phyloP scores from a whole-genome alignment of 2,888 invertebrate species.

The Cheilosia urbana region DNA sequence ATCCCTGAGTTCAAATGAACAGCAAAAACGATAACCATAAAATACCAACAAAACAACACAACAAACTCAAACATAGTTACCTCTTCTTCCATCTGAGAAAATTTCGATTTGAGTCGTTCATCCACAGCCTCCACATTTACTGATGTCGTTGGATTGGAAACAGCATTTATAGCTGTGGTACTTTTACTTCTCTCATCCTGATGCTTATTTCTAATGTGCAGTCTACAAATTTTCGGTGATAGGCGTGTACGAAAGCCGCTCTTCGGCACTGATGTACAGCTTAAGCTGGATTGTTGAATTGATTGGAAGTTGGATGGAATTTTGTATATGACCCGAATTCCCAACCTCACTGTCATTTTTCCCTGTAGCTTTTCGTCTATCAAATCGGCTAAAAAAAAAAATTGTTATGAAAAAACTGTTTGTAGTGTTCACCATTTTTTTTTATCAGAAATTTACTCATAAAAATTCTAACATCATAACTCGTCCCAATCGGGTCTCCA shows the following conservation, averaged over 20 bases:
- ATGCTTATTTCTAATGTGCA: conserved; percentile 71
- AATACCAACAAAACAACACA: not conserved
- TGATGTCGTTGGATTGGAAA: conserved; percentile 10
- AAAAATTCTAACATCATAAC: conserved; percentile 92
- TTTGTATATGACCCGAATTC: conserved; percentile 90
- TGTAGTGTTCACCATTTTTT: not conserved
- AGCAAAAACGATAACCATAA: not conserved
- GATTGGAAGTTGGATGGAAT: conserved; percentile 76
- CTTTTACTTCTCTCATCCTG: conserved; percentile 68
- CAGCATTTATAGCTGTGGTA: conserved; percentile 57
- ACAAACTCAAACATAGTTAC: conserved; percentile 5
- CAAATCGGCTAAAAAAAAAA: conserved; percentile 86
- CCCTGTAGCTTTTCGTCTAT: conserved; percentile 91
- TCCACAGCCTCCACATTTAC: conserved; percentile 15
- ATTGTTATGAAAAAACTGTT: not conserved
- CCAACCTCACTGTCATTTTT: conserved; percentile 91
- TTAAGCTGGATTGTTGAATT: conserved; percentile 74
- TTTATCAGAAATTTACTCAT: conserved; percentile 85
- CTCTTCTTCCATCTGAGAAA: conserved; percentile 40
- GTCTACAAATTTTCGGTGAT: conserved; percentile 78
- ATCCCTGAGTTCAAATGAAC: not conserved
- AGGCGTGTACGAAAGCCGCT: conserved; percentile 76
- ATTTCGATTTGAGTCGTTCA: conserved; percentile 33
- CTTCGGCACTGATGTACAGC: conserved; percentile 74
- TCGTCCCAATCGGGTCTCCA: conserved; percentile 94